Evolutionary conservation across 2,113 vertebrate genomes (phyloP), one percentile per base, ranked within the genome.

Genomic region (Megaleporinus macrocephalus): DNA sequence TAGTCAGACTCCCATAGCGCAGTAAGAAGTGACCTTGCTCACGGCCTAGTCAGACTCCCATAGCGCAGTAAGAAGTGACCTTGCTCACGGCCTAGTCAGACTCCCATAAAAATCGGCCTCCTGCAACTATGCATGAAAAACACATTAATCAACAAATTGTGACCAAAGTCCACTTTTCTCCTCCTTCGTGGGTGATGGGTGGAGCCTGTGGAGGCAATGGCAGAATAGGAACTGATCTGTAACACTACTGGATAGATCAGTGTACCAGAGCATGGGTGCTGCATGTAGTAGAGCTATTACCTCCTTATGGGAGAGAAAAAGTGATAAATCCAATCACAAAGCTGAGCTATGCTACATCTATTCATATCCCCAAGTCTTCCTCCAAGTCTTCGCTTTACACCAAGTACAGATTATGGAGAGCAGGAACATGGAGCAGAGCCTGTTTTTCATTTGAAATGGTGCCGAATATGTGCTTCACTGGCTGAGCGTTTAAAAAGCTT

Each of bases 181-280:
- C 1, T 24, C 1, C 57, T 61, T 6, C 7, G 20, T 36, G 65
- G 65, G 24, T 27, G 70, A 77, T 68, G 22, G 66, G 44, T 78
- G 79, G 27, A 4, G n/a, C 91, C 91, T 92, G 86, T 94, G 91
- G 91, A 93, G 91, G 92, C 91, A 92, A 90, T 88, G 78, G 82
- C 85, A 87, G 86, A 90, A 82, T 85, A 85, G 84, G 49, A 65
- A 41, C 73, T 73, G 68, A 72, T 71, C 55, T 79, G 70, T 61
- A 16, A 61, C 73, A 69, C 26, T 59, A 22, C 53, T 62, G 13
- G 16, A 62, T 20, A 15, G 78, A 80, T 79, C 68, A 79, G 78
- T 49, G 78, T 81, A 85, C 85, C 86, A 61, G 55, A 90, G 93
- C 93, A 93, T 93, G 91, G 89, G 84, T 72, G 86, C 78, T 81